A percentile compares a stretch with the other conserved stretches of the same genome.
These are phyloP conservation scores for Phymastichus coffea DNA, from an alignment of 1,140 invertebrate species.

Conservation along the genomic window DNA sequence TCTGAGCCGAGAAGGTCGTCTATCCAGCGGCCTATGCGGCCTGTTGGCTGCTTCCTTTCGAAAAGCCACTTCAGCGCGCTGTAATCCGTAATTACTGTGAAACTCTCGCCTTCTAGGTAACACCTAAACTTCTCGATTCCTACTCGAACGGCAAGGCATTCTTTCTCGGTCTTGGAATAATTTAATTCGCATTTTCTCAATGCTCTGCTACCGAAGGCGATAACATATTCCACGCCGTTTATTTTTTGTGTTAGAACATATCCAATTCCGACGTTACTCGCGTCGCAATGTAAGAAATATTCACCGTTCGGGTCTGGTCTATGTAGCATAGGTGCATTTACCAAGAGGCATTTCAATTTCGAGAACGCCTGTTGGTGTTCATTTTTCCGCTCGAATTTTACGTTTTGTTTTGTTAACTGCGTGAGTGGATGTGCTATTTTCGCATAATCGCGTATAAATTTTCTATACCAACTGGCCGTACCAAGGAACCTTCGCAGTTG, in stretches of 20 bases:
- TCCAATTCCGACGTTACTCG: conserved; percentile 32
- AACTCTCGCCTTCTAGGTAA: background rate
- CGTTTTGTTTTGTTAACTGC: background rate
- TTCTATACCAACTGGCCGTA: conserved; percentile 24
- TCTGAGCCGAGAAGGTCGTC: conserved; percentile 14
- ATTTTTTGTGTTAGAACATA: conserved; percentile 30
- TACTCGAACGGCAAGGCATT: conserved; percentile 22
- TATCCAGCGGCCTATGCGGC: conserved; percentile 39
- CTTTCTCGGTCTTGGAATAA: conserved; percentile 29
- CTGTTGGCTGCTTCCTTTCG: conserved; percentile 39
- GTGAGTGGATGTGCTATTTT: background rate
- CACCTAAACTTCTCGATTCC: conserved; percentile 1
- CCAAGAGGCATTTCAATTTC: background rate
- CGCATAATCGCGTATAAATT: background rate
- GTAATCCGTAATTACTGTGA: conserved; percentile 8
- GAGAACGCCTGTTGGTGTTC: background rate
- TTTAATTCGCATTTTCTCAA: conserved; percentile 18
- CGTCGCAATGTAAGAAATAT: conserved; percentile 38
- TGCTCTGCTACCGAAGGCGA: conserved; percentile 25
- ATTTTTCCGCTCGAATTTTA: background rate
- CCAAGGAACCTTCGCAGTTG: conserved; percentile 42
- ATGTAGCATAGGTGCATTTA: background rate
- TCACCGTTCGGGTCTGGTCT: conserved; percentile 30
- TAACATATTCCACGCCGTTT: conserved; percentile 9
- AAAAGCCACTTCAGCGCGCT: conserved; percentile 6